Conservation (phyloP, 2,888 invertebrate genomes). For the Sinelater perroti region DNA sequence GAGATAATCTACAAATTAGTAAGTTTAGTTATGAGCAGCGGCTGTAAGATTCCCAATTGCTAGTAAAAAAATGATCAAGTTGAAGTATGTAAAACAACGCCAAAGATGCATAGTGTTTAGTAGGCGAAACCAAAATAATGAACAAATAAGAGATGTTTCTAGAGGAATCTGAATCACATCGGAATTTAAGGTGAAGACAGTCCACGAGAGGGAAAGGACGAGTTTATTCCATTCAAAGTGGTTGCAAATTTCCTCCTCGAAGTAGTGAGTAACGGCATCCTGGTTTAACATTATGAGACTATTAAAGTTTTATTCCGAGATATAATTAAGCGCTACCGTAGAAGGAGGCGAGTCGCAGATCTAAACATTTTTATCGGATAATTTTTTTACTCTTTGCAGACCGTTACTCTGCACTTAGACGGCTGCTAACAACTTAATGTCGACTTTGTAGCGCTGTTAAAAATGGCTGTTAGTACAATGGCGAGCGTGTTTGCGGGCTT, state of each 20-base stretch:
- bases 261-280: neutral
- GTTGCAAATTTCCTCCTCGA: neutral
- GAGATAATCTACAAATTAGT: too few relatives aligned
- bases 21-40: too few relatives aligned
- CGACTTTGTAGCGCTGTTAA: slow-evolving; percentile 4
- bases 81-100: too few relatives aligned
- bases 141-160: too few relatives aligned
- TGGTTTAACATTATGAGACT: slow-evolving; percentile 3
- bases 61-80: too few relatives aligned
- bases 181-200: too few relatives aligned
- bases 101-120: too few relatives aligned
- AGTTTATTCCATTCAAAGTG: too few relatives aligned
- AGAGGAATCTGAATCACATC: too few relatives aligned
- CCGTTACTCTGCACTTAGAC: slow-evolving; percentile 3
- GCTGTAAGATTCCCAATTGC: too few relatives aligned
- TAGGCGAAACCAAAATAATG: too few relatives aligned
- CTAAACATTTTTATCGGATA: slow-evolving; percentile 17
- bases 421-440: slow-evolving; percentile 13
- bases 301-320: slow-evolving; percentile 12
- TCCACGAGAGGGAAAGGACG: too few relatives aligned
- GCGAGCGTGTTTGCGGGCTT: neutral
- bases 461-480: slow-evolving; percentile 2
- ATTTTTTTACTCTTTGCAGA: slow-evolving; percentile 6
- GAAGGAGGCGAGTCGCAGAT: slow-evolving; percentile 14
- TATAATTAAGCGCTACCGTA: slow-evolving; percentile 15